These are phyloP conservation scores for Spodoptera picta DNA, from an alignment of 2,888 invertebrate species.

Conservation along the genomic window DNA sequence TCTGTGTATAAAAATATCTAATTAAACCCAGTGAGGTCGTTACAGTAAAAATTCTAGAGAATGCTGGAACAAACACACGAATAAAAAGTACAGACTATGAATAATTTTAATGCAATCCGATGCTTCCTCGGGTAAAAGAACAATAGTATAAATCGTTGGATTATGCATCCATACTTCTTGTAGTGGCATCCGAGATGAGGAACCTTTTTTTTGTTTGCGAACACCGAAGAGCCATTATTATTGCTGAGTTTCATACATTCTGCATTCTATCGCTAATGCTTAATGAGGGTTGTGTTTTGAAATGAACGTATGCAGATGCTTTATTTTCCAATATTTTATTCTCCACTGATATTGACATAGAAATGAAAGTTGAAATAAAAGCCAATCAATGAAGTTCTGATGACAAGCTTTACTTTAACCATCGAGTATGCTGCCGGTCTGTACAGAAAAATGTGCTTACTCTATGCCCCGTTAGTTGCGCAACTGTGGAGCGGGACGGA, in stretches of 20 bases:
- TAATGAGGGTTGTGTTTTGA: neutral
- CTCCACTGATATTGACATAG: neutral
- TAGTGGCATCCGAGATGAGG: conserved; percentile 2
- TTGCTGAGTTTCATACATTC: neutral
- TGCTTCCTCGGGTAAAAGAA: conserved; percentile 19
- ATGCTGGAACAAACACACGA: conserved; percentile 11
- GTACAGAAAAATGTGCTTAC: conserved; percentile 76
- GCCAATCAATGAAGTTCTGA: conserved; percentile 21
- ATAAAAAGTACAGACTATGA: conserved; percentile 30
- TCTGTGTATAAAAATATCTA: too few species aligned
- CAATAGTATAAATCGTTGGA: conserved; percentile 32
- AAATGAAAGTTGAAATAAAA: conserved; percentile 23
- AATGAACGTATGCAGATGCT: too few species aligned
- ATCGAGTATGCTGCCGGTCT: conserved; percentile 63
- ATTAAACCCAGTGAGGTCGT: too few species aligned
- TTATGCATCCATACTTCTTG: conserved; percentile 33
- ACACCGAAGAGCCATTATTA: conserved; percentile 9
- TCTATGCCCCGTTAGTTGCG: conserved; percentile 87
- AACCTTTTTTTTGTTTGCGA: neutral
- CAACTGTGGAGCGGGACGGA: conserved; percentile 79
- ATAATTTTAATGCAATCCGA: conserved; percentile 27
- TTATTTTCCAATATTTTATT: too few species aligned
- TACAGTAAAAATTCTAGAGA: conserved; percentile 14
- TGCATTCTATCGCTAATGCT: conserved; percentile 1
- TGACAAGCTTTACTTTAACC: conserved; percentile 31